Conservation (phyloP, 2,797 vertebrate species). For the Syngnathus acus region DNA sequence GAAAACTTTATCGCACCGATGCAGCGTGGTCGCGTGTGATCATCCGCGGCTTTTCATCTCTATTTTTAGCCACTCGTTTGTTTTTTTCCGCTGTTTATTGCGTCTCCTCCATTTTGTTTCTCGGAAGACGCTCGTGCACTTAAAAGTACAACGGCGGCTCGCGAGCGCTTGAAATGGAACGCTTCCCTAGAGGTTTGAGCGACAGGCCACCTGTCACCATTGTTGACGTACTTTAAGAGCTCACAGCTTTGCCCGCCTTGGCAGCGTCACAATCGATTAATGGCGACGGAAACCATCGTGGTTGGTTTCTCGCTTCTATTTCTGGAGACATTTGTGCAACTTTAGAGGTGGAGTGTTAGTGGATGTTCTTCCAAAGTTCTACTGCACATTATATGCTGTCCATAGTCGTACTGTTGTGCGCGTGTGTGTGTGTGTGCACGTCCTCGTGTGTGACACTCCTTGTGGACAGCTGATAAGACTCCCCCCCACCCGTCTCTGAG, state of each 20-base stretch:
- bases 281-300: conserved; percentile 22
- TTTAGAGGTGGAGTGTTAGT: background rate
- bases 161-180: conserved; percentile 61
- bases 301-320: conserved; percentile 32
- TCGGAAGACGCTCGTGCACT: conserved; percentile 20
- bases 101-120: conserved; percentile 11
- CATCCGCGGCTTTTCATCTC: conserved; percentile 3
- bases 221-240: conserved; percentile 51
- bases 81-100: background rate
- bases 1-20: conserved; percentile 15
- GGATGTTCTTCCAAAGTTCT: background rate
- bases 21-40: conserved; percentile 2
- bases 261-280: conserved; percentile 30
- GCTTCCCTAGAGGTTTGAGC: conserved; percentile 56
- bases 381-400: background rate
- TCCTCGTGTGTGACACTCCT: conserved; percentile 10
- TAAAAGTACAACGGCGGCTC: conserved; percentile 19
- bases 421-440: conserved; percentile 1
- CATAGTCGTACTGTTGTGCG: background rate
- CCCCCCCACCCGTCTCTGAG: conserved; percentile 11
- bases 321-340: conserved; percentile 5
- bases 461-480: conserved; percentile 33
- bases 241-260: background rate
- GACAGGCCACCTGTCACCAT: conserved; percentile 57
- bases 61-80: background rate